Evolutionary conservation across 1,140 invertebrate species (phyloP).

Genomic region (Danaus melanippus): DNA sequence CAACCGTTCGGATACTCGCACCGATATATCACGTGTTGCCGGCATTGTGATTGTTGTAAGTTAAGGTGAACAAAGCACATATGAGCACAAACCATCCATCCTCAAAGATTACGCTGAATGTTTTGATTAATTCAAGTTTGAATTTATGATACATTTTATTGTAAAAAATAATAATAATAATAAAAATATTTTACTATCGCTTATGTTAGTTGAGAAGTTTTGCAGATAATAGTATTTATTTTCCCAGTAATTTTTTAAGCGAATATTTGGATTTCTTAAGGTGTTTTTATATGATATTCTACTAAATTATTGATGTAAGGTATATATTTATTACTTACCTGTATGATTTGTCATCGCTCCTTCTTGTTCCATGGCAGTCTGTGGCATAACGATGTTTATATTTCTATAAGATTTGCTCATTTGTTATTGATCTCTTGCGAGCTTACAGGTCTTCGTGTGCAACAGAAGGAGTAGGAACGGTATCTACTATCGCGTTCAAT

Average conservation of each 20-base stretch:
- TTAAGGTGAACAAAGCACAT: conserved; percentile 67
- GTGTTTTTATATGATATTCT: conserved; percentile 62
- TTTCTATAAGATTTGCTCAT: conserved; percentile 21
- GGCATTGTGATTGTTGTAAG: conserved; percentile 63
- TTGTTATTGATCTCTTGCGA: conserved; percentile 9
- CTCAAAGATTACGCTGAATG: conserved; percentile 65
- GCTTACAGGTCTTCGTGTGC: conserved; percentile 8
- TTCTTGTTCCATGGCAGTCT: conserved; percentile 41
- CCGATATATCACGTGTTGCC: conserved; percentile 38
- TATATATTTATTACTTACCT: conserved; percentile 34
- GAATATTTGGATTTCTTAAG: conserved; percentile 55
- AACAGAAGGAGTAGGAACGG: conserved; percentile 16
- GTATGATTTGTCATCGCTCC: conserved; percentile 40
- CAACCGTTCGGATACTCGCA: too few species aligned
- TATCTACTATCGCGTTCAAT: conserved; percentile 18
- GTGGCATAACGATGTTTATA: conserved; percentile 26
- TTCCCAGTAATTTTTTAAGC: conserved; percentile 58
- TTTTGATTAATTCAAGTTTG: conserved; percentile 68
- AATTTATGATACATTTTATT: conserved; percentile 73
- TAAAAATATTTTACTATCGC: conserved; percentile 67
- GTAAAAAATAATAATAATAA: conserved; percentile 44
- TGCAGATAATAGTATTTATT: conserved; percentile 69
- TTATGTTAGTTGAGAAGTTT: conserved; percentile 68
- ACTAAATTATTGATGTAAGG: conserved; percentile 56
- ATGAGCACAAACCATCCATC: conserved; percentile 70